Evolutionary conservation across 2,888 invertebrate genomes (phyloP).

Genomic region (Lasioglossum calceatum): DNA sequence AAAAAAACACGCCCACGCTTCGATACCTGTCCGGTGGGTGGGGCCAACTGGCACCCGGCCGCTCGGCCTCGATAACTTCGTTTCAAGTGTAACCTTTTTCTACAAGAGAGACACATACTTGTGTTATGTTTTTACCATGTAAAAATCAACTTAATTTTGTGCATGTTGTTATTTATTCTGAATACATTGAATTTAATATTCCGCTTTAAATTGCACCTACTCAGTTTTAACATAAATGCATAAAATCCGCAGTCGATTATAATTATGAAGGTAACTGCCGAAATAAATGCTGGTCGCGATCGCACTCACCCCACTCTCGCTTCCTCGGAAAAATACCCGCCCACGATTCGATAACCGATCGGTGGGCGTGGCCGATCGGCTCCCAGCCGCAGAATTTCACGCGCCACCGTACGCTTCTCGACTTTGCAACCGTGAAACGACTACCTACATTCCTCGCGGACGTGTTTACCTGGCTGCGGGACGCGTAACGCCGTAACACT

Average conservation of each 20-base stretch:
- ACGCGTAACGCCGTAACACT: constrained; percentile 16
- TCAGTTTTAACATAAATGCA: neutral
- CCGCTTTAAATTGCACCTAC: neutral
- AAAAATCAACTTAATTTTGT: neutral
- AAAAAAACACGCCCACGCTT: constrained; percentile 33
- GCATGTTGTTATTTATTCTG: neutral
- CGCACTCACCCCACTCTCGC: neutral
- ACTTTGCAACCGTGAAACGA: constrained; percentile 11
- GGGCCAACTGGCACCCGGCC: neutral
- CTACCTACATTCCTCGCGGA: constrained; percentile 20
- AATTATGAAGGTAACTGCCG: neutral
- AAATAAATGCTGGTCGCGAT: neutral
- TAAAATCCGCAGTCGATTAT: neutral
- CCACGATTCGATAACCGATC: constrained; percentile 41
- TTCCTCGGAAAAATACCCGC: constrained; percentile 26
- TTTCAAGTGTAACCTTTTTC: no score
- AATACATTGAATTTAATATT: no score
- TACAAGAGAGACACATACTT: no score
- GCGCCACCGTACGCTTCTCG: constrained; percentile 5
- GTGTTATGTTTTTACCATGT: neutral
- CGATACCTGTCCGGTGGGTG: neutral
- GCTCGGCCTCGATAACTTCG: neutral
- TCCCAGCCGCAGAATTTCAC: constrained; percentile 36
- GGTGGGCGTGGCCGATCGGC: constrained; percentile 16
- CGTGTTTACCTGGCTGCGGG: neutral